phyloP scores from a whole-genome alignment of 2,888 invertebrate species.

The Callyntrura sp. region DNA sequence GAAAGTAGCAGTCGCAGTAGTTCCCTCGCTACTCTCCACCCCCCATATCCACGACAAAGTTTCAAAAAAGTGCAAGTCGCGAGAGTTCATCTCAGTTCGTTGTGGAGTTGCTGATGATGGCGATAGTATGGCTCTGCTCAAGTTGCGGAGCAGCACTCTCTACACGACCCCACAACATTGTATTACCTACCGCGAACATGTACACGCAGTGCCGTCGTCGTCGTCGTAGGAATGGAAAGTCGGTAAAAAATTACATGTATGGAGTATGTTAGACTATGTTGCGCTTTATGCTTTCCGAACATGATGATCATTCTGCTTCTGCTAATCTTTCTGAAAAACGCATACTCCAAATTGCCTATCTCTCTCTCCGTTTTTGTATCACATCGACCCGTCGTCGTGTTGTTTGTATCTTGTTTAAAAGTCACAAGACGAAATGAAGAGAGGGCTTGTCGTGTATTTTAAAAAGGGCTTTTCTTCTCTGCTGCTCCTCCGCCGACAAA shows the following conservation, averaged over 20 bases:
- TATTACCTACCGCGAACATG: background rate
- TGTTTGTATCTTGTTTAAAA: background rate
- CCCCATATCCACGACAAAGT: background rate
- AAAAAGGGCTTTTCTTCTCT: background rate
- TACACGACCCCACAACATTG: background rate
- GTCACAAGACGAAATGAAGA: background rate
- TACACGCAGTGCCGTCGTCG: background rate
- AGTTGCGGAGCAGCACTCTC: conserved; percentile 7
- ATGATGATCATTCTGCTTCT: background rate
- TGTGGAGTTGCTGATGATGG: background rate
- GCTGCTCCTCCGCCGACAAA: too few species aligned
- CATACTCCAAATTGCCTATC: too few species aligned
- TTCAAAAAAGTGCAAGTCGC: background rate
- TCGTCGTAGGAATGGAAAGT: background rate
- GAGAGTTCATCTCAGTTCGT: conserved; percentile 59
- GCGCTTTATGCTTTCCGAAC: background rate
- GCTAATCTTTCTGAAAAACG: too few species aligned
- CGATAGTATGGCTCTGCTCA: background rate
- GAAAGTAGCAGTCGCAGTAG: too few species aligned
- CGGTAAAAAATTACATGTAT: background rate
- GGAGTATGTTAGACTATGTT: background rate
- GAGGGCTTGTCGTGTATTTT: conserved; percentile 28
- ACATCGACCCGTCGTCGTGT: background rate
- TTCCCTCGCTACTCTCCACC: background rate
- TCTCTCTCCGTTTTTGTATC: background rate